A percentile compares a stretch with the other conserved stretches of the same genome.
Conservation (phyloP, 2,797 vertebrate species). For the Lutjanus argentimaculatus region DNA sequence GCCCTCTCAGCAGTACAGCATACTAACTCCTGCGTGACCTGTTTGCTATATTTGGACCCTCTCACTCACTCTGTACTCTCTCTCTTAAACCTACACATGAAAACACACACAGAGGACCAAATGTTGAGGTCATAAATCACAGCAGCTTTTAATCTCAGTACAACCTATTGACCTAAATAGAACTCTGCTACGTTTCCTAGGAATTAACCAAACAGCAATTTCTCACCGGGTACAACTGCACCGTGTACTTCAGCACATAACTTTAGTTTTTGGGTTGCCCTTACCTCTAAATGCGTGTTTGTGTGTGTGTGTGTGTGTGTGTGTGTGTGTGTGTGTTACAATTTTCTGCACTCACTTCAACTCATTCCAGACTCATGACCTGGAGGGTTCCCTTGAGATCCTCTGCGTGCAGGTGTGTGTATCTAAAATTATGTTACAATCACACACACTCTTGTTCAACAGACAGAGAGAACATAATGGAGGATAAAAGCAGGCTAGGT, state of each 20-base stretch:
- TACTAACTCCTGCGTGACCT: conserved; percentile 24
- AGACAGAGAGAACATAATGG: conserved; percentile 27
- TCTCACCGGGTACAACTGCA: conserved; percentile 40
- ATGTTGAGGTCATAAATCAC: conserved; percentile 74
- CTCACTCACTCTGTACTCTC: conserved; percentile 7
- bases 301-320: background rate
- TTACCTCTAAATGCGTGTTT: background rate
- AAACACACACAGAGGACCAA: conserved; percentile 3
- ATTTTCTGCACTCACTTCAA: conserved; percentile 20
- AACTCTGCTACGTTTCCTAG: conserved; percentile 26
- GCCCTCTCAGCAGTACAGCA: background rate
- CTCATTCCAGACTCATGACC: conserved; percentile 31
- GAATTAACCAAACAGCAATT: conserved; percentile 60
- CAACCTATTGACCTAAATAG: conserved; percentile 36
- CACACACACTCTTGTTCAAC: conserved; percentile 10
- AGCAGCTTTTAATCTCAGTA: conserved; percentile 61
- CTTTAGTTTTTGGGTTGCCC: conserved; percentile 15
- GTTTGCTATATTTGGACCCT: conserved; percentile 45
- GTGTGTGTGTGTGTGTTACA: background rate
- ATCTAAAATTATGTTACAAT: conserved; percentile 18
- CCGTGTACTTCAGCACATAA: conserved; percentile 6
- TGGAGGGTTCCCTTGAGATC: conserved; percentile 18
- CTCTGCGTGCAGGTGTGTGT: conserved; percentile 17
- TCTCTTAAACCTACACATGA: conserved; percentile 39
- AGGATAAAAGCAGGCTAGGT: background rate